Base-by-base conservation (phyloP, 1,140 invertebrate genomes). In the Daktulosphaira vitifoliae region DNA sequence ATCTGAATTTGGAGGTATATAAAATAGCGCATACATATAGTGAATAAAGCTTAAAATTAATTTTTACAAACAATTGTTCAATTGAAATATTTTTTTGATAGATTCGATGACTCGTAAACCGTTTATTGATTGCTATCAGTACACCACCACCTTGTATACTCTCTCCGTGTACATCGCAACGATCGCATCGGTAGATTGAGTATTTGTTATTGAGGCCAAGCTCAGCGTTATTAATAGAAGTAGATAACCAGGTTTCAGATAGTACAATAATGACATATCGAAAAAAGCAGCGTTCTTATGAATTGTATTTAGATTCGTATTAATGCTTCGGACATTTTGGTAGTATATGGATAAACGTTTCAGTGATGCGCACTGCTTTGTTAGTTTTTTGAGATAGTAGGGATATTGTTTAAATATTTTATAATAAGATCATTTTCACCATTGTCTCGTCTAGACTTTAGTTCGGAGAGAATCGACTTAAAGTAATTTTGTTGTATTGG, bases 41-140 rank as follows among this genome's bases (percentile, higher is more conserved):
- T 26, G 48, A 50, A 50, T 50, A 50, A 50, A n/a, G 11, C 48
- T 50, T 50, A 50, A 50, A 50, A 6, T 9, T 50, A 50, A 50
- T 50, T 50, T 50, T 50, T 50, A 50, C 23, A 50, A 50, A 50
- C 25, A 50, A n/a, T 50, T 50, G 48, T 50, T 50, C 48, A 20
- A 26, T n/a, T 50, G 48, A 16, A 26, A 13, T 50, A 50, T 50
- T 50, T 26, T 26, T 11, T 26, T 50, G 25, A 50, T 50, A 26
- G 29, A 50, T 50, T 26, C 48, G 23, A 50, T 50, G 48, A n/a
- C 5, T 18, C 26, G 16, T 54, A 42, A 54, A 42, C 29, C 22
- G 29, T 38, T 54, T 54, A 42, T 54, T 54, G 29, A 54, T 29
- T 38, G 33, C 33, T 22, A 54, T 54, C 9, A 37, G 15, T 22